Percentiles rank a stretch among this genome's conserved stretches.
These are phyloP conservation scores for Diplazon laetatorius DNA, from an alignment of 2,888 invertebrate species.

Conservation along the genomic window DNA sequence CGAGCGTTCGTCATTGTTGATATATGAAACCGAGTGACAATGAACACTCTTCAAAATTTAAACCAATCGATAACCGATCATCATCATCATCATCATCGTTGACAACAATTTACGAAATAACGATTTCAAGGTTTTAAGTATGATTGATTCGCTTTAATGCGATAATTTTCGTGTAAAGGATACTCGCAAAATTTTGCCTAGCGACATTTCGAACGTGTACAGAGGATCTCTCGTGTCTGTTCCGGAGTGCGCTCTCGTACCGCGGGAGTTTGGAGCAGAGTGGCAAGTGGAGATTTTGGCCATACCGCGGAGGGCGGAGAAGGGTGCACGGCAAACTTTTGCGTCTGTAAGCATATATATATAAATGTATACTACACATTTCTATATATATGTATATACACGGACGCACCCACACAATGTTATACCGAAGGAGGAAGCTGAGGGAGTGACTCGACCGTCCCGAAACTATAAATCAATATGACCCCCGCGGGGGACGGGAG, in stretches of 20 bases:
- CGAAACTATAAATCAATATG: constrained; percentile 63
- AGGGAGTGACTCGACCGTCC: constrained; percentile 53
- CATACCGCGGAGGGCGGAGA: constrained; percentile 51
- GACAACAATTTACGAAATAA: too few relatives aligned
- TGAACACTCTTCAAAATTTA: too few relatives aligned
- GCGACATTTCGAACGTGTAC: neutral
- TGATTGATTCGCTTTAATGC: neutral
- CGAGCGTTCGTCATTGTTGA: too few relatives aligned
- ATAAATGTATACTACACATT: too few relatives aligned
- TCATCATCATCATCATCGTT: too few relatives aligned
- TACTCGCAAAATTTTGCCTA: neutral
- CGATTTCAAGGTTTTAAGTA: too few relatives aligned
- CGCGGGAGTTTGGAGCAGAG: constrained; percentile 8
- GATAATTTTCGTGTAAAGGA: neutral
- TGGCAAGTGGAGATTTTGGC: constrained; percentile 18
- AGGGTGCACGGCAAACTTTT: constrained; percentile 43
- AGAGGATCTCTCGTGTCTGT: neutral
- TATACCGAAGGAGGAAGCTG: constrained; percentile 51
- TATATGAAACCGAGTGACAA: too few relatives aligned
- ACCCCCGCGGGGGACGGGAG: too few relatives aligned
- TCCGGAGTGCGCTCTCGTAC: neutral
- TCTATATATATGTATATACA: too few relatives aligned
- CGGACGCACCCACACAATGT: too few relatives aligned
- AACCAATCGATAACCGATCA: too few relatives aligned
- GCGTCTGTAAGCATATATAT: constrained; percentile 35